Percentiles rank a stretch among this genome's conserved stretches.
These are phyloP conservation scores for Shargacucullia verbasci DNA, from an alignment of 2,888 invertebrate genomes.

Conservation along the genomic window DNA sequence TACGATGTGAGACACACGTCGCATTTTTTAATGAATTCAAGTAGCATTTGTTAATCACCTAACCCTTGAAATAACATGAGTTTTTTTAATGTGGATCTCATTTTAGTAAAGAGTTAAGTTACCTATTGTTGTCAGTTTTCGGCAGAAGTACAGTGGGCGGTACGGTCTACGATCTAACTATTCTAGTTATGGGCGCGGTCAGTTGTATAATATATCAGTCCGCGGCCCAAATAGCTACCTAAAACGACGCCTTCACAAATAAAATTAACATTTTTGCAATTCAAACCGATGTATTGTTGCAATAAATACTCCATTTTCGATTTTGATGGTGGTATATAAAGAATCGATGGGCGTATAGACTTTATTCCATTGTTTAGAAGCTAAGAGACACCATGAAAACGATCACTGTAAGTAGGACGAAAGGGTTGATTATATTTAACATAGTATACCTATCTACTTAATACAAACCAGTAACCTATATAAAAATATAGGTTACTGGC, in stretches of 20 bases:
- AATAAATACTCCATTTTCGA: slow-evolving; percentile 83
- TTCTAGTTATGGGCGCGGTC: slow-evolving; percentile 65
- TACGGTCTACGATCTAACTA: slow-evolving; percentile 58
- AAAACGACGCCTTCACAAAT: slow-evolving; percentile 79
- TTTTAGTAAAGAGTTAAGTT: slow-evolving; percentile 15
- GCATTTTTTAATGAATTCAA: no score
- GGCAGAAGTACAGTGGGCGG: slow-evolving; percentile 48
- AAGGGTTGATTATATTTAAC: not conserved
- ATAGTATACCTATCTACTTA: not conserved
- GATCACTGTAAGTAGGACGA: slow-evolving; percentile 71
- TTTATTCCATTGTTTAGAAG: slow-evolving; percentile 73
- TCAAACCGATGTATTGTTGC: slow-evolving; percentile 74
- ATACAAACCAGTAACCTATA: no score
- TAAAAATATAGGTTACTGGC: no score
- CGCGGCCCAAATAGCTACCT: slow-evolving; percentile 74
- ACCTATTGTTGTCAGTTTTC: slow-evolving; percentile 11
- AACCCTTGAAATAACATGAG: no score
- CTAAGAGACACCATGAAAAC: slow-evolving; percentile 76
- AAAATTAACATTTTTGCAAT: slow-evolving; percentile 84
- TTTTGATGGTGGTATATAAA: slow-evolving; percentile 82
- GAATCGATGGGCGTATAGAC: slow-evolving; percentile 65
- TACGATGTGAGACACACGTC: no score
- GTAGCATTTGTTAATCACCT: no score
- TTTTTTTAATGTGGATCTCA: slow-evolving; percentile 17
- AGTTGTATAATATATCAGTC: slow-evolving; percentile 74